Conservation (phyloP, 2,797 vertebrate genomes). For the Pyrocephalus nanus region DNA sequence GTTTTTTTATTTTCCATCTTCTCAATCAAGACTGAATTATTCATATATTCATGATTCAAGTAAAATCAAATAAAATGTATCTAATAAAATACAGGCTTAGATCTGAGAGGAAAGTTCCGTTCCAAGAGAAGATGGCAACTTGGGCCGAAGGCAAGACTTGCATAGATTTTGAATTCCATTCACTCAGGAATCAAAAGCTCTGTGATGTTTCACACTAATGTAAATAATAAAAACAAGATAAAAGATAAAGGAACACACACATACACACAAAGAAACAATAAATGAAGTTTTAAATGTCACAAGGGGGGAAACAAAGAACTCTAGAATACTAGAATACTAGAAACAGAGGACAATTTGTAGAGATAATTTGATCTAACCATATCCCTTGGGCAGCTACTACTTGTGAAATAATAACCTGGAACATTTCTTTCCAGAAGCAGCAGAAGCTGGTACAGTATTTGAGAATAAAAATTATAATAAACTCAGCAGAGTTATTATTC, state of each 20-base stretch:
- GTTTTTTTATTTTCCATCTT: neutral
- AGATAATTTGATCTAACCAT: neutral
- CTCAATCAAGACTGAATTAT: neutral
- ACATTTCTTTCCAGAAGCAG: neutral
- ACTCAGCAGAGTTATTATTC: neutral
- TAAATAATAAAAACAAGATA: neutral
- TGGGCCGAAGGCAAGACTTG: neutral
- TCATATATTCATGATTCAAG: neutral
- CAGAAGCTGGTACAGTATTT: neutral
- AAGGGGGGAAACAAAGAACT: neutral
- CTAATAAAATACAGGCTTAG: neutral
- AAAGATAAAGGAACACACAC: neutral
- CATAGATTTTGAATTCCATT: neutral
- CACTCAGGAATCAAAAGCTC: neutral
- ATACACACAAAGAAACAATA: neutral
- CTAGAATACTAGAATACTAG: neutral
- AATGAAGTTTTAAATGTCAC: neutral
- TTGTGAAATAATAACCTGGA: neutral
- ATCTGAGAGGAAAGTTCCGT: neutral
- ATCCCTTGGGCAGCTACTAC: neutral
- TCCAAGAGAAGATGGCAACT: neutral
- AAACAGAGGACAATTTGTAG: neutral
- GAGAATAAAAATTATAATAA: conserved; percentile 5
- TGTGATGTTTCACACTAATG: neutral
- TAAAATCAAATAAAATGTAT: neutral